A percentile compares a stretch with the other conserved stretches of the same genome.
Conservation (phyloP, 2,797 vertebrate genomes). For the Sus cebifrons region DNA sequence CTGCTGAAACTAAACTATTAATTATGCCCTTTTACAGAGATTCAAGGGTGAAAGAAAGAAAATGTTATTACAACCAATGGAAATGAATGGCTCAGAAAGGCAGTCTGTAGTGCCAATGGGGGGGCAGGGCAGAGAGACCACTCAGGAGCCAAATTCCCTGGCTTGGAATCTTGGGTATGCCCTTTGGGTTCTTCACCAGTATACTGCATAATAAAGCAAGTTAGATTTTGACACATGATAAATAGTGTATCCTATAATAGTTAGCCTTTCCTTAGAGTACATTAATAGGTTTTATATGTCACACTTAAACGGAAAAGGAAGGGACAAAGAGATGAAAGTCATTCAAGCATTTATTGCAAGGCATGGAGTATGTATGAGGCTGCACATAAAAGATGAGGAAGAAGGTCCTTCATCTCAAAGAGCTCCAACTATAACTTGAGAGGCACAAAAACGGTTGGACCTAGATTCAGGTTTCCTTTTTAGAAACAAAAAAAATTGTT, state of each 20-base stretch:
- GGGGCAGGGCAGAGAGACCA: neutral
- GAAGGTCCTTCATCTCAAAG: neutral
- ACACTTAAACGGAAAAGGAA: conserved; percentile 4
- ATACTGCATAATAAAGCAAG: neutral
- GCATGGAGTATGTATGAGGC: neutral
- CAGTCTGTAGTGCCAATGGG: neutral
- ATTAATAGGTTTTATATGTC: neutral
- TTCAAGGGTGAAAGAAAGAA: neutral
- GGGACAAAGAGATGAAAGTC: neutral
- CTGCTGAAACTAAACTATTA: conserved; percentile 2
- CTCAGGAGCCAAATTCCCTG: neutral
- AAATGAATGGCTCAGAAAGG: conserved; percentile 21
- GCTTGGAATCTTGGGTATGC: neutral
- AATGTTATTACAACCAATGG: neutral
- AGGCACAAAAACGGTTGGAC: neutral
- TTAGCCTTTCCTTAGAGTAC: neutral
- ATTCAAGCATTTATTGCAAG: conserved; percentile 39
- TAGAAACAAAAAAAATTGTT: conserved; percentile 47
- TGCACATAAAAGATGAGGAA: conserved; percentile 5
- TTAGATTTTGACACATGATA: neutral
- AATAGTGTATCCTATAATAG: neutral
- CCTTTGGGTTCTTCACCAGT: neutral
- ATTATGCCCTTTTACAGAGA: neutral
- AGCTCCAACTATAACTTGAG: neutral
- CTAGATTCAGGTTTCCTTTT: conserved; percentile 39